Evolutionary conservation across 2,113 vertebrate genomes (phyloP), one percentile per base, ranked within the genome.

Genomic region (Romanogobio albipinnatus): DNA sequence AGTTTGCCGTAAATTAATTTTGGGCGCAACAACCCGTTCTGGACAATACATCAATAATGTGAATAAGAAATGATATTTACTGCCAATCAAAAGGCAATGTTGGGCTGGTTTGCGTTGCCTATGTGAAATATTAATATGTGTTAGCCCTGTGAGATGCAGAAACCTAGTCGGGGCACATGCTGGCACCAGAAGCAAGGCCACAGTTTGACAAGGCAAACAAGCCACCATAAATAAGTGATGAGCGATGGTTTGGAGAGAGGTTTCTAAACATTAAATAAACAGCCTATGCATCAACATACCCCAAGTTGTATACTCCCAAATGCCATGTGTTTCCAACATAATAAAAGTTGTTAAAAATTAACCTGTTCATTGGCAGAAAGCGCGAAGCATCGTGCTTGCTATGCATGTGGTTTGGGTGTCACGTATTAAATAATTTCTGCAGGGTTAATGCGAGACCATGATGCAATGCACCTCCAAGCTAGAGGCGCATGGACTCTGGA

Each of bases 51-150:
- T 92, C 91, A 87, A 89, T 91, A 90, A 91, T 92, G 87, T 90
- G 84, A 89, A 89, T 88, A 85, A 90, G 74, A 84, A 82, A 90
- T 92, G 86, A 90, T 88, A 88, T 91, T 87, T 85, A 49, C 91
- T 93, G 92, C 87, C 93, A 92, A 89, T 94, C 93, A 93, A 83
- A 76, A 83, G 73, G 74, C 14, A 75, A 80, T 81, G 86, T 86
- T 86, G 86, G 89, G 85, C 81, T 56, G 85, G 90, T 91, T 87
- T 91, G 82, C 89, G 89, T 91, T 71, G 90, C 87, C 91, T 86
- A 91, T 93, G 89, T 95, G 86, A 94, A 95, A 95, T 94, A 95
- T 95, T 95, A 91, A 94, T 94, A 93, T 84, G 85, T 89, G 91
- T 92, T 92, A 94, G 92, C 92, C 93, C 94, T 94, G 93, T 88